A percentile compares a stretch with the other conserved stretches of the same genome.
Evolutionary conservation across 2,888 invertebrate genomes (phyloP).

Genomic region (Alsophila aescularia): DNA sequence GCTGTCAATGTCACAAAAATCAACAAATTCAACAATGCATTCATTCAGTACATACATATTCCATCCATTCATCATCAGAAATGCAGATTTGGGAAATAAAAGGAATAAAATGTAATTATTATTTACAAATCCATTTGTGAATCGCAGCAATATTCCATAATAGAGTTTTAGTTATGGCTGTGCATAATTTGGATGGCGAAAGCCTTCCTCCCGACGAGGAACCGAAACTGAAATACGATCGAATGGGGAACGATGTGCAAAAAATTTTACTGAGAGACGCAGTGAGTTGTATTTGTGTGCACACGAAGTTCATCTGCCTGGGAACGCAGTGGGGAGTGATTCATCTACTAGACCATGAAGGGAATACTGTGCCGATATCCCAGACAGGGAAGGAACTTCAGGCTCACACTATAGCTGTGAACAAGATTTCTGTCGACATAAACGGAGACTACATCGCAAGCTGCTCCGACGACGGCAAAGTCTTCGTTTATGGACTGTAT

Average conservation of each 20-base stretch:
- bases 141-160: background rate
- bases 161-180: slow-evolving; percentile 58
- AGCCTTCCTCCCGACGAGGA: slow-evolving; percentile 84
- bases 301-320: slow-evolving; percentile 96
- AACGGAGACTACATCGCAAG: slow-evolving; percentile 97
- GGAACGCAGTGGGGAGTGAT: slow-evolving; percentile 97
- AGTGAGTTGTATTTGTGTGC: slow-evolving; percentile 95
- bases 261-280: slow-evolving; percentile 93
- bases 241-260: slow-evolving; percentile 94
- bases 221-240: slow-evolving; percentile 95
- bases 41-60: too few species aligned
- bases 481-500: slow-evolving; percentile 94
- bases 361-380: slow-evolving; percentile 87
- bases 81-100: background rate
- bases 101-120: background rate
- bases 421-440: slow-evolving; percentile 96
- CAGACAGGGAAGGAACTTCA: slow-evolving; percentile 86
- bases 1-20: slow-evolving; percentile 3
- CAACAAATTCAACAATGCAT: too few species aligned
- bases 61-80: too few species aligned
- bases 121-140: background rate
- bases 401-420: slow-evolving; percentile 95
- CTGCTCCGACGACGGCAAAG: slow-evolving; percentile 95
- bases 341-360: slow-evolving; percentile 95
- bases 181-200: slow-evolving; percentile 70